Evolutionary conservation across 1,140 invertebrate species (phyloP).

Genomic region (Thaumatotibia leucotreta): DNA sequence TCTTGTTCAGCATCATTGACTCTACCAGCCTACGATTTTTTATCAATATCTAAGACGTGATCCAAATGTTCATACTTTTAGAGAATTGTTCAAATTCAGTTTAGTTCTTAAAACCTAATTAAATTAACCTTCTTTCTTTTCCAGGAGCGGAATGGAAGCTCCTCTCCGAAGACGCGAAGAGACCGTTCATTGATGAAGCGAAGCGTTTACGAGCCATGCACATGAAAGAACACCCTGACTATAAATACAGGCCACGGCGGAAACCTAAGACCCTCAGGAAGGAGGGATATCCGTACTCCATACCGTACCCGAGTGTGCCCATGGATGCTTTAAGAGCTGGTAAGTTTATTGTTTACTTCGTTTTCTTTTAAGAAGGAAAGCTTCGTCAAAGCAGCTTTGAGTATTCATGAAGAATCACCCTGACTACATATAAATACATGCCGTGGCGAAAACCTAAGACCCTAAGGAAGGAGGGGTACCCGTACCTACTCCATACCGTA

Average conservation of each 20-base stretch:
- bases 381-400: constrained; percentile 84
- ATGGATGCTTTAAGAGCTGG: constrained; percentile 92
- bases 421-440: constrained; percentile 93
- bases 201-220: constrained; percentile 91
- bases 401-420: constrained; percentile 97
- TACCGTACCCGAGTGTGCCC: constrained; percentile 94
- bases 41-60: too few relatives aligned
- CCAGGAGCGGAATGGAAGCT: constrained; percentile 97
- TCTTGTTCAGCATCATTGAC: too few relatives aligned
- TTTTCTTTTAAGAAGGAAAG: background rate
- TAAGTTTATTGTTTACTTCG: constrained; percentile 66
- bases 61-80: too few relatives aligned
- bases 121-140: background rate
- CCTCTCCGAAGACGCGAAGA: constrained; percentile 94
- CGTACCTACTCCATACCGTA: too few relatives aligned
- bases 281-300: constrained; percentile 95
- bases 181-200: constrained; percentile 98
- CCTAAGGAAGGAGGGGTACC: constrained; percentile 96
- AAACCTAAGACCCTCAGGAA: constrained; percentile 95
- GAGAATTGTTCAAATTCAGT: too few relatives aligned
- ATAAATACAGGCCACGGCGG: constrained; percentile 90
- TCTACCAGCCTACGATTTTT: too few relatives aligned
- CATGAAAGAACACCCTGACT: constrained; percentile 95
- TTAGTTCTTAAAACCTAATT: too few relatives aligned
- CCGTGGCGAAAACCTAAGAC: constrained; percentile 94